phyloP scores from a whole-genome alignment of 2,797 vertebrate species.

The Scomberomorus guttatus region DNA sequence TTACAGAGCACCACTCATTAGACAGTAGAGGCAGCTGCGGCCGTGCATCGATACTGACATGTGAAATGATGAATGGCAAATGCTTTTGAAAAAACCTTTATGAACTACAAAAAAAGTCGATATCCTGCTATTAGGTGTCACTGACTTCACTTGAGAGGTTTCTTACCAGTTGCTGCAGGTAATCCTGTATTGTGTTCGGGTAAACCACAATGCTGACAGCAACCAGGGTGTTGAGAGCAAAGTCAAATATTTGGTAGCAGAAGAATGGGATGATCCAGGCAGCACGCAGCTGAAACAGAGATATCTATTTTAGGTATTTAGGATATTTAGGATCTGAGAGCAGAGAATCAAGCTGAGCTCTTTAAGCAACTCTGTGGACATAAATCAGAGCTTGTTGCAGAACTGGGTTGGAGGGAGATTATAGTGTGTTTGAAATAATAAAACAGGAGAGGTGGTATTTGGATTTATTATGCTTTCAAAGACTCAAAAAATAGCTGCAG shows the following conservation, averaged over 20 bases:
- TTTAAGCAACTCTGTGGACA: neutral
- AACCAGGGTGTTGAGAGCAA: constrained; percentile 94
- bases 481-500: neutral
- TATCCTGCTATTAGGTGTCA: neutral
- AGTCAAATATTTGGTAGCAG: constrained; percentile 99
- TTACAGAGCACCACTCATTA: neutral
- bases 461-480: too few species aligned
- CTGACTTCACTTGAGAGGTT: neutral
- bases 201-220: constrained; percentile 95
- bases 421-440: constrained; percentile 6
- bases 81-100: neutral
- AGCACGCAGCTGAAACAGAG: constrained; percentile 88
- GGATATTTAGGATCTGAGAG: constrained; percentile 1
- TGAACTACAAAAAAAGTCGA: neutral
- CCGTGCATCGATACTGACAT: neutral
- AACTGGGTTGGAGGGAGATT: constrained; percentile 26
- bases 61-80: neutral
- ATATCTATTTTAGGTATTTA: constrained; percentile 19
- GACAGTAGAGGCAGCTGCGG: neutral
- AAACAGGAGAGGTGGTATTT: neutral
- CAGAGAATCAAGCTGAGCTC: constrained; percentile 18
- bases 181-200: constrained; percentile 95
- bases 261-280: constrained; percentile 99
- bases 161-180: constrained; percentile 93
- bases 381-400: constrained; percentile 33